phyloP scores from a whole-genome alignment of 2,113 vertebrate species.

The Forbesichthys agassizii region DNA sequence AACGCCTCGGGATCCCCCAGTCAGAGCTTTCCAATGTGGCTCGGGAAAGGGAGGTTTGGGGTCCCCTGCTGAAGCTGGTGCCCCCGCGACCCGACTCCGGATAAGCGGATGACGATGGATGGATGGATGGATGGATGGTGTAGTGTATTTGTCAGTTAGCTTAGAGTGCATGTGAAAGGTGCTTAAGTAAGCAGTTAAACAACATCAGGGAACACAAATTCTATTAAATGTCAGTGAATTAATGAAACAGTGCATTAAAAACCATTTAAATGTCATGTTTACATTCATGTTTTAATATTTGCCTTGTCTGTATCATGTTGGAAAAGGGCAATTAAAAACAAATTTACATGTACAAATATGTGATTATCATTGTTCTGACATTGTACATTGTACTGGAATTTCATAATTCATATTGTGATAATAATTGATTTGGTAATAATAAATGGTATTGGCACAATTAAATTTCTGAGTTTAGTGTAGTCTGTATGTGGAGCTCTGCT shows the following conservation, averaged over 20 bases:
- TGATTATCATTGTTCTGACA: conserved; percentile 34
- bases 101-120: too few relatives aligned
- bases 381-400: conserved; percentile 42
- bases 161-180: not conserved
- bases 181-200: not conserved
- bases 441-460: conserved; percentile 51
- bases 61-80: too few relatives aligned
- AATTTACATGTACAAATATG: conserved; percentile 17
- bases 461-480: conserved; percentile 36
- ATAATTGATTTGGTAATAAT: conserved; percentile 38
- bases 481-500: conserved; percentile 10
- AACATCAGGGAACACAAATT: conserved; percentile 27
- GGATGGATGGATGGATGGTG: too few relatives aligned
- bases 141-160: too few relatives aligned
- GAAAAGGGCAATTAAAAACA: not conserved
- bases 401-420: conserved; percentile 40
- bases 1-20: too few relatives aligned
- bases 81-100: too few relatives aligned
- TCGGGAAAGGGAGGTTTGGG: too few relatives aligned
- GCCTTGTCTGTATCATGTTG: not conserved
- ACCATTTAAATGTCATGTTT: not conserved
- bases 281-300: not conserved
- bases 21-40: too few relatives aligned
- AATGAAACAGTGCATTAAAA: conserved; percentile 16
- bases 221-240: not conserved